Base-by-base conservation (phyloP, 2,113 vertebrate genomes). In the Ceyx margarethae region DNA sequence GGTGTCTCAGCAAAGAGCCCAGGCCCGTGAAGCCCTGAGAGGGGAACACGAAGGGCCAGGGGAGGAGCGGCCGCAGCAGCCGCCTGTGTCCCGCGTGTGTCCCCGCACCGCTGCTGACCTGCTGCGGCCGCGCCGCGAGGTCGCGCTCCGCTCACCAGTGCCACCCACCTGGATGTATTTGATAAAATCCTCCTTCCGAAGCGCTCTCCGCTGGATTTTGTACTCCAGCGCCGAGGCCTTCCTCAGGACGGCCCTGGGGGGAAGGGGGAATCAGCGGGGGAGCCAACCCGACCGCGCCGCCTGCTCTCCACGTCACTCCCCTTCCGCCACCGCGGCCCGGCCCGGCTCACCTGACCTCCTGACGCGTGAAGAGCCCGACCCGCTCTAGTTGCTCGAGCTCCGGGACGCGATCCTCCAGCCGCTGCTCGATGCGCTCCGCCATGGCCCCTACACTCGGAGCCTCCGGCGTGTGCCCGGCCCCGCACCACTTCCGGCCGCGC, bases 351-450 rank as follows among this genome's bases (percentile, higher is more conserved):
- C 96, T 98, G 87, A 98, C 97, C 97, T 99, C 99, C 81, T 85
- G 97, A 28, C 85, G 97, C 40, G 98, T 98, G 96, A 99, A 99
- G 12, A 99, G 97, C 12, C 99, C 99, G 35, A 98, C 97, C 96
- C 99, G 98, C 96, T 99, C 98, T 93, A 99, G 96, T 95, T 99
- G 99, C 91, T 99, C 98, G 54, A 99, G 86, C 77, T 98, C 98
- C 0, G 99, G 99, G 35, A 99, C 93, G 13, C 98, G 96, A 33
- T 99, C 98, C 96, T 99, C 99, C 35, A 99, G 91, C 35, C 98
- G 98, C 73, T 98, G 98, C 95, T 99, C 98, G 7, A 98, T 90
- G 29, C 98, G 89, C 95, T 99, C 99, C 37, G 99, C 99, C 99
- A 99, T 99, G 16, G 3, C 80, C 11, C 48, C 48, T 3, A 4